Evolutionary conservation across 2,888 invertebrate species (phyloP).

Genomic region (Hypercompe scribonia): DNA sequence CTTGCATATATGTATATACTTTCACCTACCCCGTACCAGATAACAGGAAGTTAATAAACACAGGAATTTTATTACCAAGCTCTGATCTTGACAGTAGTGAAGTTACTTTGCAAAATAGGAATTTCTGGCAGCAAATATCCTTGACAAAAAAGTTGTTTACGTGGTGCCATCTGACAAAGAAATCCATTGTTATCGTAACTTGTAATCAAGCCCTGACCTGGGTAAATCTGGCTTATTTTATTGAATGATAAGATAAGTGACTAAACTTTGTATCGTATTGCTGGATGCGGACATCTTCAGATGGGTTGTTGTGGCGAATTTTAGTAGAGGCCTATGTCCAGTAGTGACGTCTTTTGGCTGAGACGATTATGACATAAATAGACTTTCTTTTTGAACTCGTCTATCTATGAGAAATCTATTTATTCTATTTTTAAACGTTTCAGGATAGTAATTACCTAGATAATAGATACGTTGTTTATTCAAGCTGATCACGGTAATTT

Average conservation of each 20-base stretch:
- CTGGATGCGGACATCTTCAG: no score
- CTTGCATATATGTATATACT: neutral
- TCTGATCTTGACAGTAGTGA: neutral
- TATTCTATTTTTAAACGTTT: neutral
- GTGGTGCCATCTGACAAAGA: neutral
- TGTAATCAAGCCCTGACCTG: neutral
- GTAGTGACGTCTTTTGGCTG: no score
- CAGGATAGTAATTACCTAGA: neutral
- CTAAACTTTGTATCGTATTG: no score
- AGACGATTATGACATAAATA: no score
- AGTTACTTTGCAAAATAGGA: neutral
- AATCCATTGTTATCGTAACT: neutral
- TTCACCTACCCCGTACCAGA: neutral
- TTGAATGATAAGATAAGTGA: neutral
- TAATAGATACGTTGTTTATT: neutral
- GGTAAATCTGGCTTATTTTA: neutral
- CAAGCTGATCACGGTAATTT: neutral
- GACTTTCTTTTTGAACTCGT: neutral
- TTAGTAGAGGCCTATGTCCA: no score
- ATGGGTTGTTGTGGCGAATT: no score
- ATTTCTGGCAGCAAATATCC: neutral
- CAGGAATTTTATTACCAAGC: neutral
- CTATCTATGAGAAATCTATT: neutral
- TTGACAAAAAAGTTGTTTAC: neutral
- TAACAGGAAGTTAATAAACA: conserved; percentile 1